These are phyloP conservation scores for Astropecten irregularis DNA, from an alignment of 53 echinoderm and acorn worm species.

Conservation along the genomic window DNA sequence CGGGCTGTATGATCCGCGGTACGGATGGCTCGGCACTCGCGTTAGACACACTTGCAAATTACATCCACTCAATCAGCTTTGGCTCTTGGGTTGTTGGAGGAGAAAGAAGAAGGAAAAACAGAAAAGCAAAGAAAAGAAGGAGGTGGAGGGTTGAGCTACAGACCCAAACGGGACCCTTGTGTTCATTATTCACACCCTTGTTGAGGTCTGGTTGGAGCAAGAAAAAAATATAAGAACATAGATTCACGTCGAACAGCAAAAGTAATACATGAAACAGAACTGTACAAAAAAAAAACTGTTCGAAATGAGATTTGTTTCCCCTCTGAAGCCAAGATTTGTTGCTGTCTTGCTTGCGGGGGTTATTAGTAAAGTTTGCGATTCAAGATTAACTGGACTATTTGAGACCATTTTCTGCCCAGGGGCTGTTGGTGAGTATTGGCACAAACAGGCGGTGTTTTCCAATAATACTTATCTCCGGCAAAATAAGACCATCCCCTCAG, in stretches of 20 bases:
- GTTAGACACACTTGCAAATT: constrained; percentile 60
- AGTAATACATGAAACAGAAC: constrained; percentile 21
- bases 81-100: neutral
- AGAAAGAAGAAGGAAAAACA: neutral
- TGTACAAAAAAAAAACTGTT: constrained; percentile 1
- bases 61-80: constrained; percentile 57
- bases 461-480: constrained; percentile 53
- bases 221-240: no score
- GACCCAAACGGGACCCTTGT: no score
- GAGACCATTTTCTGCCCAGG: constrained; percentile 51
- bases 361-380: constrained; percentile 54
- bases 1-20: constrained; percentile 35
- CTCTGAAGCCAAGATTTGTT: constrained; percentile 30
- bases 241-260: neutral
- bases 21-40: constrained; percentile 45
- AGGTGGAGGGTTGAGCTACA: no score
- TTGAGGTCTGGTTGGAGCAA: no score
- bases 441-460: constrained; percentile 35
- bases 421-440: neutral
- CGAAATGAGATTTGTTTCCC: constrained; percentile 14
- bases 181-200: no score
- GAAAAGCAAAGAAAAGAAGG: neutral
- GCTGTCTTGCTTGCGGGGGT: constrained; percentile 47
- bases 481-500: neutral
- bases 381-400: constrained; percentile 54